Percentiles rank a stretch among this genome's conserved stretches.
Evolutionary conservation across 2,113 vertebrate species (phyloP).

Genomic region (Aphelocoma coerulescens): DNA sequence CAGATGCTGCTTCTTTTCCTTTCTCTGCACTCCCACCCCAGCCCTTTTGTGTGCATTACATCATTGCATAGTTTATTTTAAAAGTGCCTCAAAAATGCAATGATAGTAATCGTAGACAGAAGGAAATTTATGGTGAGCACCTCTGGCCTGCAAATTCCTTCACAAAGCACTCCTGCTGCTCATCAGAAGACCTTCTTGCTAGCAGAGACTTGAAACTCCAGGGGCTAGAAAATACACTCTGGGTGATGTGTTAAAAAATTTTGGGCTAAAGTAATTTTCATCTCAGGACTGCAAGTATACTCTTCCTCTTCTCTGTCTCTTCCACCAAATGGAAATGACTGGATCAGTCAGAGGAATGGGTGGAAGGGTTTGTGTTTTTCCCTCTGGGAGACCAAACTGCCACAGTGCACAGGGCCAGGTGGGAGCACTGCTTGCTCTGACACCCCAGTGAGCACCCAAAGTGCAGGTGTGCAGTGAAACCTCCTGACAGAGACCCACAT

Average conservation of each 20-base stretch:
- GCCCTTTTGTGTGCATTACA: slow-evolving; percentile 79
- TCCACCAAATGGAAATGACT: not conserved
- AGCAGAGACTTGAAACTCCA: slow-evolving; percentile 70
- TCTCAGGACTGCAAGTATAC: not conserved
- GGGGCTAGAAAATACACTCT: slow-evolving; percentile 53
- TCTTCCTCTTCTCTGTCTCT: not conserved
- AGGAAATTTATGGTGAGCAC: slow-evolving; percentile 80
- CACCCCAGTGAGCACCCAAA: not conserved
- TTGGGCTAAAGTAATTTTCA: slow-evolving; percentile 51
- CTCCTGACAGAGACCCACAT: not conserved
- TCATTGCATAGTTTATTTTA: slow-evolving; percentile 88
- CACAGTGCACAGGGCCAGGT: rapidly evolving
- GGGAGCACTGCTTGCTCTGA: not conserved
- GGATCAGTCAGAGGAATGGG: not conserved
- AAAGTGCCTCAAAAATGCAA: slow-evolving; percentile 90
- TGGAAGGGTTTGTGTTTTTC: not conserved
- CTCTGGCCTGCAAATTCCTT: slow-evolving; percentile 81
- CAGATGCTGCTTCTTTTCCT: slow-evolving; percentile 81
- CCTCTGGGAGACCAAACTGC: not conserved
- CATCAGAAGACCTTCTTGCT: slow-evolving; percentile 77
- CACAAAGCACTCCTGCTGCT: slow-evolving; percentile 75
- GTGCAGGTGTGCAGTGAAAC: not conserved
- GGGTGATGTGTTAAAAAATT: slow-evolving; percentile 56
- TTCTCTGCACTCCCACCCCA: slow-evolving; percentile 41
- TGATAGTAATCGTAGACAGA: slow-evolving; percentile 85